Base-by-base conservation (phyloP, 2,888 invertebrate genomes). In the Brachyptera risi region DNA sequence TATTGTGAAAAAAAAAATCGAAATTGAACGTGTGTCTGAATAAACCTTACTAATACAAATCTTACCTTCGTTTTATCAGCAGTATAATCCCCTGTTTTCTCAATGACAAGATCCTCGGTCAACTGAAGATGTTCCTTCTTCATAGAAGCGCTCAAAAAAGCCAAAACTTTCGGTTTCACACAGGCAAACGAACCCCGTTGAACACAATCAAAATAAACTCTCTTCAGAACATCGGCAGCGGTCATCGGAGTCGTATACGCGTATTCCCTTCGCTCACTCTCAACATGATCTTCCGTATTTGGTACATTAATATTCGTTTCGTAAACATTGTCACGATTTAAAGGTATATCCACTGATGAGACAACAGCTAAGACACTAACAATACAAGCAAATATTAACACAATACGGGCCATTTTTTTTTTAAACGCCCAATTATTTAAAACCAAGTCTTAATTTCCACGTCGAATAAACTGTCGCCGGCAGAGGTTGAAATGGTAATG, bases 81-180 rank as follows among this genome's bases (percentile, higher is more conserved):
- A 31, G 26, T 27, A 11, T 27, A 51, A 19, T n/a, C 13, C 11
- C 76, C 79, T 49, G 85, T 87, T 70, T 83, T 86, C 23, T 90
- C 80, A 65, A 91, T 81, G 13, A 85, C 79, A 60, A 92, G 77
- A 70, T 90, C 86, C n/a, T 90, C 84, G 4, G 90, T 90, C 65
- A 92, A 82, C 63, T 80, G 82, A 67, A 91, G 86, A 71, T 84
- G 83, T 60, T 87, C 85, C 68, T 87, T 80, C 68, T 83, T 79
- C 19, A 82, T 75, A 2, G 85, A 86, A 63, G 81, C 78, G 67
- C 84, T 85, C 68, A 90, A 80, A 85, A 90, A 91, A 66, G 84
- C 80, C 71, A 91, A 74, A 49, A 90, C 83, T 74, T 88, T 88
- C 7, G 90, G 90, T 70, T 87, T 86, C 59, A 88, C 85, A 76